Conservation (phyloP, 2,888 invertebrate species). For the Ashinkailepas kermadecensis region DNA sequence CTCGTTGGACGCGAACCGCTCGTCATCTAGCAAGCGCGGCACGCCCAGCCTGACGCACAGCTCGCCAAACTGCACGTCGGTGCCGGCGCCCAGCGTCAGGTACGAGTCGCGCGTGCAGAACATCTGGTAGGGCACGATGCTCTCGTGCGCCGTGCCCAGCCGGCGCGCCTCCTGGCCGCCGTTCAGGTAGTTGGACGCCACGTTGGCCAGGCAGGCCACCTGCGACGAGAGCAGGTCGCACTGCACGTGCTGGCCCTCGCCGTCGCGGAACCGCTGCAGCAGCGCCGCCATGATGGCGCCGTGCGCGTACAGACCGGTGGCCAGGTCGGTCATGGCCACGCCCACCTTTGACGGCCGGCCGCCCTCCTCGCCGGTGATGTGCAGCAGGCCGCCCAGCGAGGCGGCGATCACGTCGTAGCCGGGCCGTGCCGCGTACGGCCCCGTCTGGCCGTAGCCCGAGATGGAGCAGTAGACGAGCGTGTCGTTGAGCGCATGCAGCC, state of each 20-base stretch:
- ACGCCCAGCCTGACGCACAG: constrained; percentile 59
- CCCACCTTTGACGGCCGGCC: constrained; percentile 86
- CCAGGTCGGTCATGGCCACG: constrained; percentile 84
- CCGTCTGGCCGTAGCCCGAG: constrained; percentile 80
- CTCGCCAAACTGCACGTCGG: constrained; percentile 57
- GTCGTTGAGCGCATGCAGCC: constrained; percentile 61
- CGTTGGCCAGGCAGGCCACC: constrained; percentile 59
- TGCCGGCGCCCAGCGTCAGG: constrained; percentile 80
- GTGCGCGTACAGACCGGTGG: constrained; percentile 89
- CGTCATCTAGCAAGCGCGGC: constrained; percentile 53
- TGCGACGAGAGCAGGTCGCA: constrained; percentile 90
- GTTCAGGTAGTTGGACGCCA: constrained; percentile 84
- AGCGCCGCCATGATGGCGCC: constrained; percentile 90
- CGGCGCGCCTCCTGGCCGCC: constrained; percentile 65
- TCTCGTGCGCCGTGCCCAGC: constrained; percentile 90
- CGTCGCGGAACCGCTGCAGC: constrained; percentile 64
- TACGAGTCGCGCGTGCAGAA: constrained; percentile 42
- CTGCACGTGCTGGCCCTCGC: constrained; percentile 83
- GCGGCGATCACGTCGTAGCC: constrained; percentile 96
- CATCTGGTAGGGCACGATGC: constrained; percentile 85
- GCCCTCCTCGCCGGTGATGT: constrained; percentile 75
- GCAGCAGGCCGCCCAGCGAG: constrained; percentile 80
- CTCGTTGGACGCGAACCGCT: constrained; percentile 62
- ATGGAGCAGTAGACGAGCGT: constrained; percentile 85
- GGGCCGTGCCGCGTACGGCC: constrained; percentile 77